Evolutionary conservation across 2,113 vertebrate species (phyloP).

Genomic region (Natator depressus): DNA sequence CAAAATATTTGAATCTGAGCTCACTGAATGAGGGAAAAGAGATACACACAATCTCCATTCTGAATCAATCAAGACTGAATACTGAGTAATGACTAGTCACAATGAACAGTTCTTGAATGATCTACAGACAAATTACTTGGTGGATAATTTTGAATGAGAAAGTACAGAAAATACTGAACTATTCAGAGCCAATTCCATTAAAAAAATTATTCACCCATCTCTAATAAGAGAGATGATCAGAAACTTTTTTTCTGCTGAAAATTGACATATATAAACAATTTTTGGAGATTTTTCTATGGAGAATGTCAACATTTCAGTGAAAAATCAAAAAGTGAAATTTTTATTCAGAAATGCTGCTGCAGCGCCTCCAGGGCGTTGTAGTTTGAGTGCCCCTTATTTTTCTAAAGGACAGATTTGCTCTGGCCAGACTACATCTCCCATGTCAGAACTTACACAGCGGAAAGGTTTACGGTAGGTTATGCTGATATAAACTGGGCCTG

Average conservation of each 20-base stretch:
- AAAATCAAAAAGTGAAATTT: background rate
- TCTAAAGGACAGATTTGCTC: background rate
- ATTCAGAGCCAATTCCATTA: background rate
- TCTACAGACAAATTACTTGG: background rate
- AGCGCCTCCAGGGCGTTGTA: background rate
- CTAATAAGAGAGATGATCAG: background rate
- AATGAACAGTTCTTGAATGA: background rate
- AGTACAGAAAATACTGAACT: background rate
- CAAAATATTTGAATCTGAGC: background rate
- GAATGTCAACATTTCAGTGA: background rate
- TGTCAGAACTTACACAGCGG: background rate
- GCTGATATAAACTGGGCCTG: background rate
- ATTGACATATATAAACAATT: background rate
- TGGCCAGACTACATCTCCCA: background rate
- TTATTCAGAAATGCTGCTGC: background rate
- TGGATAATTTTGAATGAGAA: background rate
- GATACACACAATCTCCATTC: background rate
- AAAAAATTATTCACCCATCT: background rate
- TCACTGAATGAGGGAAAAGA: background rate
- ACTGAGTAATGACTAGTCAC: background rate
- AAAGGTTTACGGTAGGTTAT: background rate
- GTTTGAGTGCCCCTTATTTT: background rate
- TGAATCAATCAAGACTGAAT: too few relatives aligned
- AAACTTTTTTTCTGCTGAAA: background rate
- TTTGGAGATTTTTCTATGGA: background rate